Base-by-base conservation (phyloP, 2,888 invertebrate species). In the Volucella inanis region DNA sequence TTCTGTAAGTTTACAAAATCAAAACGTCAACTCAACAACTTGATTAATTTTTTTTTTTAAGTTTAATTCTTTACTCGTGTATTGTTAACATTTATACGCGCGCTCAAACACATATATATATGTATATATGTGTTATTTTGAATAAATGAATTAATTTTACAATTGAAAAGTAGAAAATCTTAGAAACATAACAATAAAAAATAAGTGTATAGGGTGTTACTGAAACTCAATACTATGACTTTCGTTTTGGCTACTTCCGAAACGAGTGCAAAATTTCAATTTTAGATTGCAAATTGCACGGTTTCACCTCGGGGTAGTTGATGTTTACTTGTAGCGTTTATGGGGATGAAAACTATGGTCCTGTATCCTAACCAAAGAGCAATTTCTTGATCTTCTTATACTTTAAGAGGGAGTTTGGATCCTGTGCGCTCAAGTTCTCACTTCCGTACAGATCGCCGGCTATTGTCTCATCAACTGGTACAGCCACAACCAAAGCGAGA, bases 381-480 rank as follows among this genome's bases (percentile, higher is more conserved):
- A 85, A 39, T 59, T 85, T 85, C 72, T 85, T 85, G 72, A 85
- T 76, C 47, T 81, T 80, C 68, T 81, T 81, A n/a, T 81, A 9
- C 38, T 85, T 85, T 49, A 85, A 85, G 3, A 85, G 57, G 8
- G 85, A 85, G 9, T 81, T 71, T 3, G 71, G 67, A 47, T 85
- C 85, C 57, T 81, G 81, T 39, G 85, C 47, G 4, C 50, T 75
- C 41, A 67, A 41, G 14, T 71, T 12, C 10, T 85, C 81, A 52
- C 77, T 85, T 14, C 77, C 85, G 31, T 81, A 81, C 18, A 85
- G 50, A 9, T 85, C 85, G 14, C 85, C 85, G 49, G 64, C 31
- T 14, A 85, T 41, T 1, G 62, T 54, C 31, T 85, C 85, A 41
- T 85, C 85, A 31, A 64, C 52, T 52, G 85, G 85, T 8, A 72